Base-by-base conservation (phyloP, 2,113 vertebrate species). In the Pterophyllum scalare region DNA sequence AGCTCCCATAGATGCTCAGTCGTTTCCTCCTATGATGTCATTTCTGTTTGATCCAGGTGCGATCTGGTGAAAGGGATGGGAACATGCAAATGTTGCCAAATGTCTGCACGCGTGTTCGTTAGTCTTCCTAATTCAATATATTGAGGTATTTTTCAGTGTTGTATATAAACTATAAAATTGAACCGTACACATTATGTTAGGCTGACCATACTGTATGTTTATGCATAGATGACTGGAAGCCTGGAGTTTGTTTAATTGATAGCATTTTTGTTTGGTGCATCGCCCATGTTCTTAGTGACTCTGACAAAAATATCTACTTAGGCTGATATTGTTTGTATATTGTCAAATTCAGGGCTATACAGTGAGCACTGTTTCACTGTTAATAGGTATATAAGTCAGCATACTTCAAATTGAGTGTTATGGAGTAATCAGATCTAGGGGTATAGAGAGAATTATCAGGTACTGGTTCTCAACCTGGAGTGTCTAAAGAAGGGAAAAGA, bases 21-120 rank as follows among this genome's bases (percentile, higher is more conserved):
- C 65, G 40, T 89, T 89, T 90, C 80, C 83, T 87, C 80, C 80
- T 59, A 81, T 92, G 89, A 93, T 88, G 87, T 91, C 87, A 90
- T 83, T 62, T 8, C 60, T 77, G 46, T 62, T 10, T 70, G 62
- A 31, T 22, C 56, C 84, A 90, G 87, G 84, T 90, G 83, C 3
- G 5, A 59, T 65, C 3, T 58, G n/a, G 22, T 83, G 26, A 79
- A 88, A 87, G 24, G 35, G 3, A 12, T 49, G 62, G 43, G 40
- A 77, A 54, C 54, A 28, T 77, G 15, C 10, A 8, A 28, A 38
- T 76, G 46, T 46, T 54, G 7, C 19, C 28, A 49, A 7, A 65
- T 31, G 33, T 15, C 3, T 26, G 38, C 15, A 15, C 24, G 24
- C 49, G 22, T 15, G 26, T 22, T 81, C 6, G 22, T 58, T 35